phyloP scores from a whole-genome alignment of 1,140 invertebrate species.

The Drosophila ironensis region DNA sequence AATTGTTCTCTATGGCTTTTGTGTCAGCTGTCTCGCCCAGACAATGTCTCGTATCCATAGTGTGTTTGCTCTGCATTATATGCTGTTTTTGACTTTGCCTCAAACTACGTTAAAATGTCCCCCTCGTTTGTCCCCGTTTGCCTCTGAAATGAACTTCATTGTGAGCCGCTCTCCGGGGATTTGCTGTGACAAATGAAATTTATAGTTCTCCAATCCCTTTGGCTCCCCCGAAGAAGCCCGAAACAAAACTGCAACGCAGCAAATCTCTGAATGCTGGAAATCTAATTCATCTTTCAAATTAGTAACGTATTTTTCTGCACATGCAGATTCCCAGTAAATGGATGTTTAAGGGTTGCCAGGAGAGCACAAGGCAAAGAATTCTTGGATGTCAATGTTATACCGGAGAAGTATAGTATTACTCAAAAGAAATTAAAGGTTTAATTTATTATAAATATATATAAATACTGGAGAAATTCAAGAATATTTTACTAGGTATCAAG shows the following conservation, averaged over 20 bases:
- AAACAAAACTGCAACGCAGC: conserved; percentile 59
- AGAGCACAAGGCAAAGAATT: too few species aligned
- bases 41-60: conserved; percentile 27
- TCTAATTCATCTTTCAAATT: conserved; percentile 79
- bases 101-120: conserved; percentile 72
- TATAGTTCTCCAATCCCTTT: conserved; percentile 62
- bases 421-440: too few species aligned
- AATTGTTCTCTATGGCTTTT: conserved; percentile 78
- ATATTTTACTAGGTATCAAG: conserved; percentile 3
- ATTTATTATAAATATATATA: too few species aligned
- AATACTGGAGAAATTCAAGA: background rate
- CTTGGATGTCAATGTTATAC: too few species aligned
- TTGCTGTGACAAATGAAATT: conserved; percentile 79
- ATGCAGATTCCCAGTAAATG: conserved; percentile 14
- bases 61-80: conserved; percentile 54
- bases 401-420: too few species aligned
- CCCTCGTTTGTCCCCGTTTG: conserved; percentile 26
- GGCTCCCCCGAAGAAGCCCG: background rate
- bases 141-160: conserved; percentile 66
- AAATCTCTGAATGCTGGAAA: conserved; percentile 62
- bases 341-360: background rate
- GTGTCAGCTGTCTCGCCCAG: conserved; percentile 68
- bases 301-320: conserved; percentile 58
- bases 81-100: conserved; percentile 78
- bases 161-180: conserved; percentile 67